phyloP scores from a whole-genome alignment of 2,113 vertebrate genomes.

The Nyctibius bracteatus region DNA sequence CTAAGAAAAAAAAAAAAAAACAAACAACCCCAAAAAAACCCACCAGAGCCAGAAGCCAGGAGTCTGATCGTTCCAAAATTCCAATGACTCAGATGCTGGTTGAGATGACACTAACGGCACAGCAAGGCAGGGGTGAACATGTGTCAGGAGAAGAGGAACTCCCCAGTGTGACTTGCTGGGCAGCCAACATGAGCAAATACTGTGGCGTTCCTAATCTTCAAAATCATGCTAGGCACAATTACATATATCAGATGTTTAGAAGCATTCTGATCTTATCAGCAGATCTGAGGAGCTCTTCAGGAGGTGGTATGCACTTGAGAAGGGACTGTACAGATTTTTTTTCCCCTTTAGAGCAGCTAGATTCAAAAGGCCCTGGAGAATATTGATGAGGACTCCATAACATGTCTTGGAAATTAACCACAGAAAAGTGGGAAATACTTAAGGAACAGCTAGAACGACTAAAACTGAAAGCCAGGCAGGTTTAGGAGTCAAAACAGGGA shows the following conservation, averaged over 20 bases:
- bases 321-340: not conserved
- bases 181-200: not conserved
- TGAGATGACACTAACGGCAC: slow-evolving; percentile 17
- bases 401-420: not conserved
- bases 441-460: not conserved
- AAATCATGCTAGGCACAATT: not conserved
- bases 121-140: not conserved
- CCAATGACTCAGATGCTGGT: slow-evolving; percentile 40
- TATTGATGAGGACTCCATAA: not conserved
- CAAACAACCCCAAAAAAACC: not conserved
- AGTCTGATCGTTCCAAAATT: slow-evolving; percentile 37
- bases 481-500: not conserved
- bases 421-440: not conserved
- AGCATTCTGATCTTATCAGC: not conserved
- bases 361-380: not conserved
- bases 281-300: not conserved
- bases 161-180: not conserved
- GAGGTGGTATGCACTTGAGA: not conserved
- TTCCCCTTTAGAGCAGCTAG: not conserved
- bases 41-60: slow-evolving; percentile 27
- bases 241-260: not conserved
- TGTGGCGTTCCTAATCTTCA: not conserved
- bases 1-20: not conserved
- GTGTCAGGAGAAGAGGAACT: not conserved
- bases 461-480: not conserved